Percentiles rank a stretch among this genome's conserved stretches.
These are phyloP conservation scores for Nycticryphes semicollaris DNA, from an alignment of 2,113 vertebrate species.

Conservation along the genomic window DNA sequence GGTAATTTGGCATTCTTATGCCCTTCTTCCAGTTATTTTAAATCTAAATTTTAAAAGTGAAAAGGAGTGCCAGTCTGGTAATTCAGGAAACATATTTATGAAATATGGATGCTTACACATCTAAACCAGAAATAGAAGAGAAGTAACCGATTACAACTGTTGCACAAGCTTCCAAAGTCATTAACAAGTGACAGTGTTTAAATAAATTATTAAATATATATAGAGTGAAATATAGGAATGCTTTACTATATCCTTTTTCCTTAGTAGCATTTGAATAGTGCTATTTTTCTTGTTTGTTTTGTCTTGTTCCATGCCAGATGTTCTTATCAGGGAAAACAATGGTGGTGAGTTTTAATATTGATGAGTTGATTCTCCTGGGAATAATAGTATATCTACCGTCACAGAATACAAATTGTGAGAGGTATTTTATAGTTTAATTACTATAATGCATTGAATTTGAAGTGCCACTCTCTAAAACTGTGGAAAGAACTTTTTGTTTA, in stretches of 20 bases:
- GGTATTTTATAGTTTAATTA: conserved; percentile 38
- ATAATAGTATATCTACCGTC: conserved; percentile 51
- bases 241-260: not conserved
- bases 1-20: not conserved
- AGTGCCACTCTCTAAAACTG: conserved; percentile 24
- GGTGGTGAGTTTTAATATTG: conserved; percentile 72
- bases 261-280: not conserved
- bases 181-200: not conserved
- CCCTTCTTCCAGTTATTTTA: not conserved
- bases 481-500: not conserved
- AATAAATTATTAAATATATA: not conserved
- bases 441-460: conserved; percentile 21
- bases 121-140: not conserved
- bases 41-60: not conserved
- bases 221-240: not conserved
- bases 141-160: not conserved
- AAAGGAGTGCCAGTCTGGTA: not conserved
- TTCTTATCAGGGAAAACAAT: conserved; percentile 54
- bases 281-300: conserved; percentile 34
- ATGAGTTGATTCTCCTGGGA: conserved; percentile 72
- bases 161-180: not conserved
- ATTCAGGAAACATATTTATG: not conserved
- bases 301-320: conserved; percentile 36
- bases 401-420: conserved; percentile 67
- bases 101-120: not conserved